Conservation (phyloP, 2,888 invertebrate genomes). For the Stenchaetothrips biformis region DNA sequence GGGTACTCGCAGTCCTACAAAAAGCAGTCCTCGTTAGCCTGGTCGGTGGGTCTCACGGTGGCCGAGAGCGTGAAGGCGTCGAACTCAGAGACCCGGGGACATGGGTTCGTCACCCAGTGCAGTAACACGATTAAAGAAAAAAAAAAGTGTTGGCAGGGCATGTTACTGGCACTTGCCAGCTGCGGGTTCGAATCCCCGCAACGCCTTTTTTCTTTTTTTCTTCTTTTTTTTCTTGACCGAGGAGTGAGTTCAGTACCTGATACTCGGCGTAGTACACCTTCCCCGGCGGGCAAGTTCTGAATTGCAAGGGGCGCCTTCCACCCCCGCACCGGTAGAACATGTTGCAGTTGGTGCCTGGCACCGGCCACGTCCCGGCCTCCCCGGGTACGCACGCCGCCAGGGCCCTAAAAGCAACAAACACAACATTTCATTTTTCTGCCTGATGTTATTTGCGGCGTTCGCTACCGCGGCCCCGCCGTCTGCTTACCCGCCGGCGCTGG, state of each 20-base stretch:
- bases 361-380: neutral
- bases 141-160: too few species aligned
- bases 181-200: too few species aligned
- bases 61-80: too few species aligned
- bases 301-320: slow-evolving; percentile 34
- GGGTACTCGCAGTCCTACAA: slow-evolving; percentile 33
- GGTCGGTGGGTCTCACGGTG: too few species aligned
- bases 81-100: too few species aligned
- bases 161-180: too few species aligned
- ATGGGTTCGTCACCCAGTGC: too few species aligned
- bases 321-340: slow-evolving; percentile 37
- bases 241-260: slow-evolving; percentile 26
- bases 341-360: slow-evolving; percentile 36
- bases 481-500: neutral
- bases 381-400: neutral
- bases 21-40: too few species aligned
- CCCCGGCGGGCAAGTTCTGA: slow-evolving; percentile 33
- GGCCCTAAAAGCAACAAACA: neutral
- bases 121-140: too few species aligned
- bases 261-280: slow-evolving; percentile 19
- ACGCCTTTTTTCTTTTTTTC: neutral
- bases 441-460: neutral
- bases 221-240: neutral
- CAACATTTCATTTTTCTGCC: neutral
- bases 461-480: neutral